Evolutionary conservation across 2,888 invertebrate genomes (phyloP), one percentile per base, ranked within the genome.

Genomic region (Lochmaea capreae): DNA sequence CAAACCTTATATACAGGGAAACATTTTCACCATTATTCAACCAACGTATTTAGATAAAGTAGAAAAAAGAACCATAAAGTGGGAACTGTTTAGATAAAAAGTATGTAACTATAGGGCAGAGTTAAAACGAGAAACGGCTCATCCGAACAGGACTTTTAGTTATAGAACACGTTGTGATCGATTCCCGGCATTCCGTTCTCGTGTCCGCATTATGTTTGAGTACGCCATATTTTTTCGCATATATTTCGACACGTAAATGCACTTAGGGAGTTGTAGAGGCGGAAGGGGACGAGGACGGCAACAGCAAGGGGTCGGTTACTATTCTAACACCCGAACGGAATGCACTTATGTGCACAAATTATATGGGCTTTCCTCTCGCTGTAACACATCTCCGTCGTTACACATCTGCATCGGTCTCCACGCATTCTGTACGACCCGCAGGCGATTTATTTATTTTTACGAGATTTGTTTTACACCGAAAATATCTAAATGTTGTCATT

Each of bases 161-260:
- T 71, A 71, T 68, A 63, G 58, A 74, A 77, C 77, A 78, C 65
- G 65, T 71, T 84, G 84, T 86, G 85, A 86, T 86, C 86, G 86
- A 86, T 86, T 85, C 85, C 84, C 85, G 82, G 69, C 73, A 65
- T 73, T 73, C 71, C 65, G 71, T 71, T 70, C 83, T 82, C 83
- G 83, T 85, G 84, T 85, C 73, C 83, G 85, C 85, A 85, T 85
- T 85, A 85, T 85, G 85, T 86, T 85, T 83, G 83, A 84, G 85
- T 85, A 84, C 79, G 84, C 83, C 84, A 83, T 85, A 84, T 85
- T 85, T 86, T 86, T 85, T 85, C 85, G 84, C 85, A 85, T 83
- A 83, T 85, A 84, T 82, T 33, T 83, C 85, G 84, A 87, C 87
- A 87, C 84, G 87, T 85, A 87, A 87, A 87, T 87, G 87, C 87